phyloP scores from a whole-genome alignment of 2,797 vertebrate species.

The Hypotaenidia okinawae region DNA sequence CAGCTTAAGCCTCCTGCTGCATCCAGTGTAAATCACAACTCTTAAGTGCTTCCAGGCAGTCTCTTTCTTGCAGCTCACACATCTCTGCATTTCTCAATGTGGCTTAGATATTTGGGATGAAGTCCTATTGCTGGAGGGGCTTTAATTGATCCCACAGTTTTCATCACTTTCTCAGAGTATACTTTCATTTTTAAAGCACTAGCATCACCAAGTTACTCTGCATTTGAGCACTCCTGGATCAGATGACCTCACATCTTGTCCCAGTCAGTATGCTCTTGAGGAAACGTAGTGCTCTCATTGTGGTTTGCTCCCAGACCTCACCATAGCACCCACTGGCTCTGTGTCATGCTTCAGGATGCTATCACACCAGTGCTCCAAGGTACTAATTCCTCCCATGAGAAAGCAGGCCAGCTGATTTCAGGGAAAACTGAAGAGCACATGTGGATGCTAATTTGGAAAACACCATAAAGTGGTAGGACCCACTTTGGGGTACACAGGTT shows the following conservation, averaged over 20 bases:
- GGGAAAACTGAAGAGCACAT: not conserved
- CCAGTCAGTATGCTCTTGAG: not conserved
- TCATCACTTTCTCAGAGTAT: not conserved
- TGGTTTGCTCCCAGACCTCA: not conserved
- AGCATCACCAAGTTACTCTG: not conserved
- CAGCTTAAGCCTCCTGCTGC: not conserved
- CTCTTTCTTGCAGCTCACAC: not conserved
- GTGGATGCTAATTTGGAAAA: not conserved
- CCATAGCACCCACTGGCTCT: not conserved
- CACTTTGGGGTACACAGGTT: not conserved
- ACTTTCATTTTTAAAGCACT: not conserved
- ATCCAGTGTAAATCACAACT: not conserved
- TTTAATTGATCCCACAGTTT: not conserved
- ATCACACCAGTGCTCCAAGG: not conserved
- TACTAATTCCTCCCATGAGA: not conserved
- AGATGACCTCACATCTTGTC: not conserved
- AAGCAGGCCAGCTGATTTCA: not conserved
- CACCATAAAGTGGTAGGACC: not conserved
- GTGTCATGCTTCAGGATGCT: not conserved
- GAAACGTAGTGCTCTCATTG: not conserved
- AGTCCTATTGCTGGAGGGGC: not conserved
- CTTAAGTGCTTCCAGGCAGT: not conserved
- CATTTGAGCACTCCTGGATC: not conserved
- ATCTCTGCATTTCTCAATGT: not conserved
- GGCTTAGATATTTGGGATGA: not conserved